Base-by-base conservation (phyloP, 1,140 invertebrate genomes). In the Dolichoris vasculosae region DNA sequence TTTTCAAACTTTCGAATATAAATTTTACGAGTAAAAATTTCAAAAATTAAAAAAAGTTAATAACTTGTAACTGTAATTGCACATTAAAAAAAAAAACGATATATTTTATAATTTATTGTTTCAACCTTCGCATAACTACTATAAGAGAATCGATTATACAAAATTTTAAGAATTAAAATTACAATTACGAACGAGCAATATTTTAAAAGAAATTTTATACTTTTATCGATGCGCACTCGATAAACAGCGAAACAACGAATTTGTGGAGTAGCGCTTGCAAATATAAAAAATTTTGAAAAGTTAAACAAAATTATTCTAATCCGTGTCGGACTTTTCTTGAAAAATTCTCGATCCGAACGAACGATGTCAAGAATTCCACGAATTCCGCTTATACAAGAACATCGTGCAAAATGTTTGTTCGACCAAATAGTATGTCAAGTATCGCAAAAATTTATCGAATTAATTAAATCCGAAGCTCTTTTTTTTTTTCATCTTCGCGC, bases 381-480 rank as follows among this genome's bases (percentile, higher is more conserved):
- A 73, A 73, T 32, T 73, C 38, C 20, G 38, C 38, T 17, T 6
- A 8, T 40, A 73, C 43, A 26, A 73, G 4, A 73, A 40, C 48
- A 40, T 40, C 32, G 63, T 79, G 64, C 35, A 79, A 79, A 79
- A 55, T 79, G 48, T 79, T 63, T 79, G 51, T 79, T 43, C 55
- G 7, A 63, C 38, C 32, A 79, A 63, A 55, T 15, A 40, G 77
- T 79, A 40, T 64, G 77, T 64, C 77, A 64, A 64, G 48, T 64
- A 79, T 64, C 35, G 38, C 30, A 67, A 81, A 69, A 81, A 71
- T 51, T 71, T 71, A 82, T 82, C 46, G 76, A 84, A 77, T 64
- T 78, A 78, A 84, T 84, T 84, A 77, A 84, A 59, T 76, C 20
- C 7, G 7, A 63, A 13, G 46, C 76, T 78, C 35, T 77, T 77